These are phyloP conservation scores for Thalassoma bifasciatum DNA, from an alignment of 2,113 vertebrate species.

Conservation along the genomic window DNA sequence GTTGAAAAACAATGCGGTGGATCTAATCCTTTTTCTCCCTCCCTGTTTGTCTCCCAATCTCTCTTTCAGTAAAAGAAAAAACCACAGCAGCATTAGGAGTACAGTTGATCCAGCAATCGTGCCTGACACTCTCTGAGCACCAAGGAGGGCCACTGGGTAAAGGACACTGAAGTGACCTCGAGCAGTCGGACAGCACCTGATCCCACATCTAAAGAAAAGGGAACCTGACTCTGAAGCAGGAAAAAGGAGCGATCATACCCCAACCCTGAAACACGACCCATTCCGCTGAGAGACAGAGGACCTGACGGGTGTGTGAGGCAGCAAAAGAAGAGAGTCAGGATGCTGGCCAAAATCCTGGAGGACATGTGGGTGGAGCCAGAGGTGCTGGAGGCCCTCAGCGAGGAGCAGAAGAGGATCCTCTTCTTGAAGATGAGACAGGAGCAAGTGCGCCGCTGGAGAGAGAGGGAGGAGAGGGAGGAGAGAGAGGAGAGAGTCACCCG, in stretches of 20 bases:
- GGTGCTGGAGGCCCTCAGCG: constrained; percentile 83
- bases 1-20: constrained; percentile 50
- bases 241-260: constrained; percentile 40
- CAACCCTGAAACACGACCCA: constrained; percentile 50
- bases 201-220: constrained; percentile 52
- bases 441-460: constrained; percentile 85
- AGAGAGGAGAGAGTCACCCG: constrained; percentile 34
- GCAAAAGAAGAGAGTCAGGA: constrained; percentile 39
- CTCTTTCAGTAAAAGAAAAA: background rate
- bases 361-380: constrained; percentile 87
- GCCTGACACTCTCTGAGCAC: constrained; percentile 13
- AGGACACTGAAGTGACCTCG: constrained; percentile 38
- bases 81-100: constrained; percentile 42
- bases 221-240: constrained; percentile 59
- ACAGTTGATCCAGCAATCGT: constrained; percentile 21
- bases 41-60: background rate
- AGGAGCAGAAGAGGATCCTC: constrained; percentile 85
- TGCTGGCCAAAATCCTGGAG: constrained; percentile 85
- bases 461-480: constrained; percentile 76
- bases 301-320: background rate
- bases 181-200: constrained; percentile 43
- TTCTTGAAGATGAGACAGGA: constrained; percentile 87
- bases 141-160: constrained; percentile 36
- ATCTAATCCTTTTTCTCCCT: constrained; percentile 49
- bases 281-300: constrained; percentile 8